Evolutionary conservation across 2,888 invertebrate species (phyloP).

Genomic region (Ormyrus labotus): DNA sequence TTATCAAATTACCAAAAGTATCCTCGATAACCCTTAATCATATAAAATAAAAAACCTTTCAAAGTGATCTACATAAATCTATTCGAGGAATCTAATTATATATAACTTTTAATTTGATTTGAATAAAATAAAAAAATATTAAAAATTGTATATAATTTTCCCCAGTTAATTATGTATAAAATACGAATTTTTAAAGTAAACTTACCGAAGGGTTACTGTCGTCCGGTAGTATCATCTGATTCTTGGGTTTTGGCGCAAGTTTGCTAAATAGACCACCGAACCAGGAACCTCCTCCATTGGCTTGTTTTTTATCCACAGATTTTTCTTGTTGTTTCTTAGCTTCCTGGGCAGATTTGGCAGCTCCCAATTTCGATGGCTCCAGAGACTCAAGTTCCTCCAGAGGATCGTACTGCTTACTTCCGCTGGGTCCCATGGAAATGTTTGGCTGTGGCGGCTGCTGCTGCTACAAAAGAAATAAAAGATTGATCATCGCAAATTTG

Average conservation of each 20-base stretch:
- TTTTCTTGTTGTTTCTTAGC: conserved; percentile 62
- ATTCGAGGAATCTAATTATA: not conserved
- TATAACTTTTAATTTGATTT: conserved; percentile 19
- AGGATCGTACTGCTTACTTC: conserved; percentile 72
- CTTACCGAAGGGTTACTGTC: conserved; percentile 93
- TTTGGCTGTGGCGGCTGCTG: conserved; percentile 61
- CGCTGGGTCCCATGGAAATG: conserved; percentile 71
- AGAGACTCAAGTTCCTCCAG: conserved; percentile 74
- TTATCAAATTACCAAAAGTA: conserved; percentile 69
- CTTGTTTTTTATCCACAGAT: conserved; percentile 70
- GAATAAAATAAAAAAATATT: not conserved
- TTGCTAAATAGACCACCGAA: conserved; percentile 92
- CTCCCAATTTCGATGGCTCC: conserved; percentile 61
- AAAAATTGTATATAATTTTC: conserved; percentile 18
- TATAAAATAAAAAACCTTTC: conserved; percentile 66
- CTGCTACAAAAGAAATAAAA: conserved; percentile 70
- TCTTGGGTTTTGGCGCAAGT: conserved; percentile 88
- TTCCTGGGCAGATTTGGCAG: conserved; percentile 55
- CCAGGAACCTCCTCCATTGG: conserved; percentile 80
- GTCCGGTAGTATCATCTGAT: conserved; percentile 97
- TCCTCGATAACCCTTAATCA: conserved; percentile 70
- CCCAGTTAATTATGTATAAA: not conserved
- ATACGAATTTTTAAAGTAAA: conserved; percentile 54
- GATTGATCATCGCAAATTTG: conserved; percentile 70
- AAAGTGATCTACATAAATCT: conserved; percentile 45